These are phyloP conservation scores for Drosophila lacteicornis DNA, from an alignment of 1,140 invertebrate genomes.

Conservation along the genomic window DNA sequence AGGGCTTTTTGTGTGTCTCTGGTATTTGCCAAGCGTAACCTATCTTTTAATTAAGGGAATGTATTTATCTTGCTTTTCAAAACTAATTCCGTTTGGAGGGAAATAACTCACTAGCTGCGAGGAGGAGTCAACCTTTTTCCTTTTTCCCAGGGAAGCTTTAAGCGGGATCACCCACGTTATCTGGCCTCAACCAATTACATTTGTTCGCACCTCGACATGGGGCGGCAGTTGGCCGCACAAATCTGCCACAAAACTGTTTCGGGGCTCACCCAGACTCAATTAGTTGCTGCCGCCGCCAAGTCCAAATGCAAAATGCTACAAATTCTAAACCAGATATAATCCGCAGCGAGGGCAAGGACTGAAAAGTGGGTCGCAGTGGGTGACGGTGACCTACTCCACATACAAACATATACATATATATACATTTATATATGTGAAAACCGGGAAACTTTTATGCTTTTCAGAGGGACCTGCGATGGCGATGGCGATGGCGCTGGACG, in stretches of 20 bases:
- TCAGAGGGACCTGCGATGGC: constrained; percentile 7
- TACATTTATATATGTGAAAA: background rate
- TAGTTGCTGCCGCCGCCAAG: constrained; percentile 29
- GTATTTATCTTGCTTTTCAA: background rate
- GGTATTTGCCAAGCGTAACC: background rate
- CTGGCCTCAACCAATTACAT: constrained; percentile 37
- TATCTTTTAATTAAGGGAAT: background rate
- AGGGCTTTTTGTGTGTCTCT: too few species aligned
- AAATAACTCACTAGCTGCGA: too few species aligned
- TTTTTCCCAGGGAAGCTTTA: background rate
- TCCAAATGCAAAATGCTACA: constrained; percentile 49
- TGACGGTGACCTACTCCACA: constrained; percentile 37
- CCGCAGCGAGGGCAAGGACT: background rate
- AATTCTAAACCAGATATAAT: constrained; percentile 51
- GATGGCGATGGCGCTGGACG: background rate
- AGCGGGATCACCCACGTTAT: constrained; percentile 30
- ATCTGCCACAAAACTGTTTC: constrained; percentile 43
- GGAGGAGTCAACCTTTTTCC: background rate
- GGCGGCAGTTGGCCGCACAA: background rate
- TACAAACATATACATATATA: background rate
- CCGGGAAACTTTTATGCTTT: constrained; percentile 45
- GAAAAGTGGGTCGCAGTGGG: background rate
- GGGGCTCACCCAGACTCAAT: constrained; percentile 48
- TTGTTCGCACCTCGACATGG: constrained; percentile 31
- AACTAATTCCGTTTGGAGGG: too few species aligned